phyloP scores from a whole-genome alignment of 2,888 invertebrate species.

The Parnassius glacialis region DNA sequence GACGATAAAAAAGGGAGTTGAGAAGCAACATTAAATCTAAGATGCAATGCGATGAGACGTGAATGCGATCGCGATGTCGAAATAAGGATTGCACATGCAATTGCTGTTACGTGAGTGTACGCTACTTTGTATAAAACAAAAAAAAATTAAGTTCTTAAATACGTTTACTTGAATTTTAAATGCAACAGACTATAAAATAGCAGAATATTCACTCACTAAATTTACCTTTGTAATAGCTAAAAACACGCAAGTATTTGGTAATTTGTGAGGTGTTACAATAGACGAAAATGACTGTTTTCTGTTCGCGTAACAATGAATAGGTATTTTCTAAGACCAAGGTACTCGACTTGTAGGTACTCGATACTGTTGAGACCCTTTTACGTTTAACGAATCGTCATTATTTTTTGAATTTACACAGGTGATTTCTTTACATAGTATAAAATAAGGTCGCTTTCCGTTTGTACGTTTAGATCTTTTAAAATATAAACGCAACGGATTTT shows the following conservation, averaged over 20 bases:
- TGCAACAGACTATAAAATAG: not conserved
- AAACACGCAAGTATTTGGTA: not conserved
- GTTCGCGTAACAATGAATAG: constrained; percentile 22
- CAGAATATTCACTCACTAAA: constrained; percentile 6
- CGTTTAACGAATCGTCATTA: not conserved
- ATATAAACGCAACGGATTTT: too few relatives aligned
- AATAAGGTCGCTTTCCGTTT: too few relatives aligned
- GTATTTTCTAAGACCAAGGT: constrained; percentile 8
- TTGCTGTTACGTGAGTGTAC: constrained; percentile 12
- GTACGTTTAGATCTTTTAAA: too few relatives aligned
- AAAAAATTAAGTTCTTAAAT: too few relatives aligned
- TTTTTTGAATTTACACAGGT: too few relatives aligned
- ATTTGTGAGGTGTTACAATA: constrained; percentile 10
- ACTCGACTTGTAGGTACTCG: too few relatives aligned
- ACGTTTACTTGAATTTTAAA: not conserved
- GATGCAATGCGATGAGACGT: constrained; percentile 16
- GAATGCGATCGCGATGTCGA: constrained; percentile 7
- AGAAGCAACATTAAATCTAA: not conserved
- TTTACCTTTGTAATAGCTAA: not conserved
- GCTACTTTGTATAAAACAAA: not conserved
- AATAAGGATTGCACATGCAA: constrained; percentile 23
- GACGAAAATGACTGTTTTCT: constrained; percentile 18
- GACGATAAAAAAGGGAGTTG: not conserved
- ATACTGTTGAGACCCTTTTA: constrained; percentile 4
- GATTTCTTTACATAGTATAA: too few relatives aligned